Conservation (phyloP, 1,140 invertebrate genomes). For the Marisa cornuarietis region DNA sequence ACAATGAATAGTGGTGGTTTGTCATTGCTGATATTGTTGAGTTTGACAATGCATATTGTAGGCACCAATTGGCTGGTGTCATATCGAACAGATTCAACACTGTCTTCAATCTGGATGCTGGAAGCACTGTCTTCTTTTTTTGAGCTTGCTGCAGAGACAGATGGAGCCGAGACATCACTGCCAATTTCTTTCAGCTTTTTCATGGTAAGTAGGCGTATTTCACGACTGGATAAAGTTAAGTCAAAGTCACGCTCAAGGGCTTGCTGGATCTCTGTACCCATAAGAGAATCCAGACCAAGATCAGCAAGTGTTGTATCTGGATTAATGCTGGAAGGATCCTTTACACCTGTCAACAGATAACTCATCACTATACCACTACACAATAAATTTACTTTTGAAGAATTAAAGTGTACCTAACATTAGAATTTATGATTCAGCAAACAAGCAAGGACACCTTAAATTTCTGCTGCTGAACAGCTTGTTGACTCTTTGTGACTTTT, state of each 20-base stretch:
- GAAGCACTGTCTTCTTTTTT: conserved; percentile 15
- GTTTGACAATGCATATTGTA: conserved; percentile 63
- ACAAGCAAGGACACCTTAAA: too few relatives aligned
- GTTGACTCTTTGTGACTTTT: too few relatives aligned
- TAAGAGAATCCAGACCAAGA: conserved; percentile 95
- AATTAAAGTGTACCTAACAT: too few relatives aligned
- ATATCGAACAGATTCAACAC: conserved; percentile 25
- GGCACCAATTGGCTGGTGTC: conserved; percentile 68
- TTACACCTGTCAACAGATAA: conserved; percentile 71
- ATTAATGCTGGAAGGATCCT: conserved; percentile 82
- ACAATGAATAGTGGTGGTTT: conserved; percentile 77
- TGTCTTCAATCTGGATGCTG: conserved; percentile 15
- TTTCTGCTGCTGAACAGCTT: too few relatives aligned
- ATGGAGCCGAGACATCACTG: conserved; percentile 8
- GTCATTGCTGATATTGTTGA: conserved; percentile 65
- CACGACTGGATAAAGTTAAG: conserved; percentile 85
- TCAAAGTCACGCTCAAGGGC: conserved; percentile 93
- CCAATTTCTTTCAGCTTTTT: conserved; percentile 75
- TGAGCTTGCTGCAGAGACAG: background rate
- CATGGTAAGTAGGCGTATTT: conserved; percentile 77
- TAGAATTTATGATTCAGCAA: too few relatives aligned
- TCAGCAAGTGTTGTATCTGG: conserved; percentile 83
- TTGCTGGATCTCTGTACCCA: conserved; percentile 98
- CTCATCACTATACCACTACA: too few relatives aligned
- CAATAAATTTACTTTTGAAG: too few relatives aligned